Base-by-base conservation (phyloP, 2,113 vertebrate species). In the Smithornis capensis region DNA sequence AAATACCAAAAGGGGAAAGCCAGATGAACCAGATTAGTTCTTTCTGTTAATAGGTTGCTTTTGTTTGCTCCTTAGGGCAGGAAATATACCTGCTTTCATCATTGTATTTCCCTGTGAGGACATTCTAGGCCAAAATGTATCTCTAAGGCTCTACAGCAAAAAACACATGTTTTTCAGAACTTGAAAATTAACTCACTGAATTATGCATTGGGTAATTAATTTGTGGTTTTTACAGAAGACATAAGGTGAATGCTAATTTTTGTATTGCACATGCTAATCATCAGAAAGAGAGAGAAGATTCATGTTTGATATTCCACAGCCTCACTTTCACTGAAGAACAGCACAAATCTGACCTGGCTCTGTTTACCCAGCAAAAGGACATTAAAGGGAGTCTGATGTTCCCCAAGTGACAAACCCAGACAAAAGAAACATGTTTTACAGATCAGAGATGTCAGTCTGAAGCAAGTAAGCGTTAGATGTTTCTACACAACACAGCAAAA, bases 121-220 rank as follows among this genome's bases (percentile, higher is more conserved):
- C 27, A 59, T 55, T 75, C 27, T 45, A 35, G 9, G 28, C 40
- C 37, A 87, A 50, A 77, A 71, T 14, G 19, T 5, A 57, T 5
- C 60, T 63, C 33, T 57, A 38, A 57, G 44, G 44, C 27, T 52
- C 37, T 45, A 60, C 19, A 75, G 29, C 22, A 86, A 38, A 90
- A 67, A 88, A 83, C 12, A 3, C 16, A 52, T 56, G 21, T 59
- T 80, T 80, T 88, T 91, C 53, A 93, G 82, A 73, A 75, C 67
- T 63, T 93, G 88, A 94, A 97, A 95, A 85, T 93, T 87, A 89
- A 88, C 82, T 64, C 33, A 53, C 68, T 97, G 93, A 94, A 97
- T 98, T 96, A 96, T 82, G 27, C 81, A 92, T 89, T 80, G 80
- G 57, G 31, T 92, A 96, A 97, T 96, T 95, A 96, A 94, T 76